Conservation (phyloP, 92 coral and sea anemone species). For the Muricea muricata region DNA sequence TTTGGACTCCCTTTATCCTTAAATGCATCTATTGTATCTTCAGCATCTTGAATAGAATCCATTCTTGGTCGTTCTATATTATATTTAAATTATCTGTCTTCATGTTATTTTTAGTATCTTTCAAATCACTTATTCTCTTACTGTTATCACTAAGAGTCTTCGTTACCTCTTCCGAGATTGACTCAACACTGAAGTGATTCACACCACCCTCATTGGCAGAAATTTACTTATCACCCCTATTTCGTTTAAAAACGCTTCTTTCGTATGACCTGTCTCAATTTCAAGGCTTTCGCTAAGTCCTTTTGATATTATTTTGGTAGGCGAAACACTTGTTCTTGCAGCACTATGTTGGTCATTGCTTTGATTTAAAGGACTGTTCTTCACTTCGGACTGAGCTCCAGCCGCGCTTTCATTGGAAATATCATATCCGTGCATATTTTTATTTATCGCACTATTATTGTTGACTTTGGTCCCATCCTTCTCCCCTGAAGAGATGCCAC, state of each 20-base stretch:
- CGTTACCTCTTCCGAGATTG: not conserved
- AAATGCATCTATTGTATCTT: not conserved
- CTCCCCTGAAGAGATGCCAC: not conserved
- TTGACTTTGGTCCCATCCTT: not conserved
- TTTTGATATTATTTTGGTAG: not conserved
- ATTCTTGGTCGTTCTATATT: not conserved
- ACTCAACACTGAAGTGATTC: not conserved
- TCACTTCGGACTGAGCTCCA: not conserved
- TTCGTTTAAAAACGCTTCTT: not conserved
- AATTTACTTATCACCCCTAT: not conserved
- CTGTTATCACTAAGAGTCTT: not conserved
- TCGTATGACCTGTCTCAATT: not conserved
- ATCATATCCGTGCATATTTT: not conserved
- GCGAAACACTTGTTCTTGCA: not conserved
- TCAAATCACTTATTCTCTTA: not conserved
- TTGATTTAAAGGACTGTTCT: not conserved
- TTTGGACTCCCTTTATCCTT: not conserved
- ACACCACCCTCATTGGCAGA: not conserved
- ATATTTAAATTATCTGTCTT: not conserved
- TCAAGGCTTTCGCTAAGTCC: not conserved
- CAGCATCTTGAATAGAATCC: not conserved
- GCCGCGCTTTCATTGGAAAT: not conserved
- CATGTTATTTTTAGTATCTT: not conserved
- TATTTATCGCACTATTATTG: not conserved
- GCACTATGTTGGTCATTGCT: not conserved